These are phyloP conservation scores for Pocillopora meandrina DNA, from an alignment of 92 coral and sea anemone genomes.

Conservation along the genomic window DNA sequence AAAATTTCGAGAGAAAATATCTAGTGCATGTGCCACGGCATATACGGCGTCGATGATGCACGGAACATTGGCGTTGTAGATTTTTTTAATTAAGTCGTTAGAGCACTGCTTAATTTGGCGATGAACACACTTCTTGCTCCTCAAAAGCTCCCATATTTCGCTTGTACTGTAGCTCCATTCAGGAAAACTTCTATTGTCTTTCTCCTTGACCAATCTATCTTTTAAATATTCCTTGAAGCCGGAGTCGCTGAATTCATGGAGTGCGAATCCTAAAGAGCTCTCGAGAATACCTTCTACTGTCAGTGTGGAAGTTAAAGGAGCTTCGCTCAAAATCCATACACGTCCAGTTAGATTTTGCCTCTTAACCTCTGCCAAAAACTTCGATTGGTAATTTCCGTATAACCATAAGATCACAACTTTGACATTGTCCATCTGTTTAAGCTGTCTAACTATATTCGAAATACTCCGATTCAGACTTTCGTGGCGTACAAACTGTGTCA, in stretches of 20 bases:
- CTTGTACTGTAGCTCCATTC: not conserved
- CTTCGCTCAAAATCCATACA: not conserved
- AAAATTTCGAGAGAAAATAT: not conserved
- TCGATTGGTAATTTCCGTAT: not conserved
- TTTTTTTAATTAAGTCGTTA: not conserved
- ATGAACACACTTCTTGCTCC: not conserved
- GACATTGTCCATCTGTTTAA: not conserved
- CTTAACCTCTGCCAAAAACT: not conserved
- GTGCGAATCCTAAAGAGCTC: conserved; percentile 3
- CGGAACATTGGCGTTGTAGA: not conserved
- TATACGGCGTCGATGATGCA: not conserved
- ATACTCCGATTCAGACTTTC: not conserved
- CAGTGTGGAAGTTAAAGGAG: too few relatives aligned
- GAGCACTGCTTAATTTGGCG: not conserved
- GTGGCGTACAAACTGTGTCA: not conserved
- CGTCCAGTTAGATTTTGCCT: not conserved
- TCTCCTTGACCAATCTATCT: not conserved
- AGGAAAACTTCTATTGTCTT: not conserved
- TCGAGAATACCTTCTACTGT: not conserved
- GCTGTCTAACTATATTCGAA: not conserved
- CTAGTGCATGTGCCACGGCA: conserved; percentile 1
- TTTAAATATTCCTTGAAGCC: not conserved
- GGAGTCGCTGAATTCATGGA: not conserved
- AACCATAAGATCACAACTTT: conserved; percentile 13
- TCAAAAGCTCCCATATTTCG: not conserved